Base-by-base conservation (phyloP, 2,797 vertebrate genomes). In the Leuciscus waleckii region DNA sequence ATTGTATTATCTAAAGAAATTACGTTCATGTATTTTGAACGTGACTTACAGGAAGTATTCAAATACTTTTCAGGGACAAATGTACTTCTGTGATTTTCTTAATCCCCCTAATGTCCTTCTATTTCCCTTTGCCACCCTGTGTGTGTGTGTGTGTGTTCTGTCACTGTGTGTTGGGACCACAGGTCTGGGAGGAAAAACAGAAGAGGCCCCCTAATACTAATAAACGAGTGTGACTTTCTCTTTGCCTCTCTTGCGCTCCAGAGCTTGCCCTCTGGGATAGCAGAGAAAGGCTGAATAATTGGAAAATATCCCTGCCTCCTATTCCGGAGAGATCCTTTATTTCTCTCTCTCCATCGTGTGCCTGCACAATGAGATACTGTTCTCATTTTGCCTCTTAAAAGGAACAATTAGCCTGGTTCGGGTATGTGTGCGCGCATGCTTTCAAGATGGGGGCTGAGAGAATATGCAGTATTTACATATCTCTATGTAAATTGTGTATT, bases 301-400 rank as follows among this genome's bases (percentile, higher is more conserved):
- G 94, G 93, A 93, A 95, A 95, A 94, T 93, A 94, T 93, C 92
- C 91, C 90, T 89, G 89, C 91, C 69, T 77, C 88, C 84, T 84
- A 81, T 91, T 91, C 89, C 80, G 84, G 82, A 91, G 85, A 91
- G 91, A 88, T 86, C 76, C 82, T 41, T 54, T 58, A 32, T 79
- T 37, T 70, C 23, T 71, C 49, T 58, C 76, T 78, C 61, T 84
- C 71, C 84, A 35, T 78, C 68, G 35, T 63, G 41, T 61, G 16
- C 68, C 91, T 89, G 79, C 83, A 85, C 85, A 83, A 90, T 85
- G 81, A 89, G 91, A 90, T 61, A 87, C 84, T 79, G 83, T 89
- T 92, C 82, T 87, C 69, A 63, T 85, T 93, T 90, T 82, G 83
- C 81, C 88, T 46, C 56, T 85, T 86, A 84, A 87, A 83, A 89